Evolutionary conservation across 2,113 vertebrate genomes (phyloP).

Genomic region (Ophthalmolycus amberensis): DNA sequence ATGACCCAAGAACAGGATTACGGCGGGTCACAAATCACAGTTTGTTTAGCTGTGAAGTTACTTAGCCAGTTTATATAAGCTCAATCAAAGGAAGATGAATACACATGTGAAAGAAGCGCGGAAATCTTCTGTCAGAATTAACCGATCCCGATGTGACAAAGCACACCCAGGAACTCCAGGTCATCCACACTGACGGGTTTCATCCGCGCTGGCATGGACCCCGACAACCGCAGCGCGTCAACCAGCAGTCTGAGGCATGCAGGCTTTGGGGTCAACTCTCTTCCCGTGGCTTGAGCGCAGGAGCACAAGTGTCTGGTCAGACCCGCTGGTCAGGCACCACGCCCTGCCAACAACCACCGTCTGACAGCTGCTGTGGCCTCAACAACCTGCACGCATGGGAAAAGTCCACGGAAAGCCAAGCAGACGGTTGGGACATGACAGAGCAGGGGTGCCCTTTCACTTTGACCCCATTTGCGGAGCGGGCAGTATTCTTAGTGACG

Average conservation of each 20-base stretch:
- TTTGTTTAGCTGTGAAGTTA: slow-evolving; percentile 68
- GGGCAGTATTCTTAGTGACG: slow-evolving; percentile 68
- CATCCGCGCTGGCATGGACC: slow-evolving; percentile 58
- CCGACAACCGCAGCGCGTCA: slow-evolving; percentile 65
- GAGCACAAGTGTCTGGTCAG: slow-evolving; percentile 72
- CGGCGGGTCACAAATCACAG: slow-evolving; percentile 63
- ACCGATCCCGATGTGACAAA: slow-evolving; percentile 28
- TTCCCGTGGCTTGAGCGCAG: slow-evolving; percentile 61
- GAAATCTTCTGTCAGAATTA: slow-evolving; percentile 21
- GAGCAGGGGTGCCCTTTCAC: slow-evolving; percentile 48
- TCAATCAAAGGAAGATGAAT: slow-evolving; percentile 9
- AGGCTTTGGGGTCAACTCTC: slow-evolving; percentile 65
- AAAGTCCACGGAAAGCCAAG: slow-evolving; percentile 64
- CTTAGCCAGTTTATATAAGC: slow-evolving; percentile 6
- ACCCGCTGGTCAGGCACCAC: slow-evolving; percentile 76
- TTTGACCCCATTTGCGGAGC: slow-evolving; percentile 35
- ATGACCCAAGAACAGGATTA: slow-evolving; percentile 58
- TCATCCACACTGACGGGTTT: slow-evolving; percentile 39
- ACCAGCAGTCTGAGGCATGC: slow-evolving; percentile 58
- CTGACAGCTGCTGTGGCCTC: slow-evolving; percentile 78
- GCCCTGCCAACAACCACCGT: slow-evolving; percentile 76
- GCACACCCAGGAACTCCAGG: slow-evolving; percentile 57
- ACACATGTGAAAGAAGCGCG: neutral
- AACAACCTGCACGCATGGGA: slow-evolving; percentile 73
- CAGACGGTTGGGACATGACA: slow-evolving; percentile 58